These are phyloP conservation scores for Anser brachyrhynchus DNA, from an alignment of 2,113 vertebrate species.

Conservation along the genomic window DNA sequence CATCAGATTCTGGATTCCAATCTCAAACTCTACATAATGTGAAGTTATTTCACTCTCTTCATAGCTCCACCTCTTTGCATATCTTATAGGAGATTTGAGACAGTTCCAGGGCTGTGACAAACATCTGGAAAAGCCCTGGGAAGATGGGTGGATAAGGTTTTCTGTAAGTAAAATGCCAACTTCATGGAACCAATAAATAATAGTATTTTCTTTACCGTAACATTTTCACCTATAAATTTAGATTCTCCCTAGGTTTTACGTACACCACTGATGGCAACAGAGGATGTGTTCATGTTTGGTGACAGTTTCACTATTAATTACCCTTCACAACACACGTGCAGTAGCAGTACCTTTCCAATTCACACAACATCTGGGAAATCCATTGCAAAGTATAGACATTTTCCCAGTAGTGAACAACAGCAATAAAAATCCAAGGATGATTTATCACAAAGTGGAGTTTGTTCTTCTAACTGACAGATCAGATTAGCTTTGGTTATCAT, in stretches of 20 bases:
- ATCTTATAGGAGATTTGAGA: not conserved
- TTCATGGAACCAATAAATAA: not conserved
- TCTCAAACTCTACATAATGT: not conserved
- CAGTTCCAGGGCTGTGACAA: not conserved
- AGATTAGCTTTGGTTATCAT: not conserved
- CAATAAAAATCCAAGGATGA: not conserved
- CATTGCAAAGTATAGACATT: not conserved
- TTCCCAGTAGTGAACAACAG: not conserved
- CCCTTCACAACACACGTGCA: not conserved
- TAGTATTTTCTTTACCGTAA: not conserved
- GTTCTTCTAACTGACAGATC: not conserved
- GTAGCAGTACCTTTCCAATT: not conserved
- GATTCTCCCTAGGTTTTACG: not conserved
- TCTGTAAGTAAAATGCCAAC: not conserved
- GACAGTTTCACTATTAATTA: not conserved
- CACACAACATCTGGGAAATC: not conserved
- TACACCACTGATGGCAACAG: not conserved
- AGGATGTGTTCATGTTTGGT: not conserved
- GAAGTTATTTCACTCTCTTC: not conserved
- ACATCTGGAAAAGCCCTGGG: not conserved
- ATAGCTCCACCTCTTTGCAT: not conserved
- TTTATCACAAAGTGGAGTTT: not conserved
- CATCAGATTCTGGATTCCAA: not conserved
- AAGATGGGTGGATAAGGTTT: not conserved
- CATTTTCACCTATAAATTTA: not conserved